phyloP scores from a whole-genome alignment of 1,140 invertebrate species.

The Stenopsyche tienmushanensis region DNA sequence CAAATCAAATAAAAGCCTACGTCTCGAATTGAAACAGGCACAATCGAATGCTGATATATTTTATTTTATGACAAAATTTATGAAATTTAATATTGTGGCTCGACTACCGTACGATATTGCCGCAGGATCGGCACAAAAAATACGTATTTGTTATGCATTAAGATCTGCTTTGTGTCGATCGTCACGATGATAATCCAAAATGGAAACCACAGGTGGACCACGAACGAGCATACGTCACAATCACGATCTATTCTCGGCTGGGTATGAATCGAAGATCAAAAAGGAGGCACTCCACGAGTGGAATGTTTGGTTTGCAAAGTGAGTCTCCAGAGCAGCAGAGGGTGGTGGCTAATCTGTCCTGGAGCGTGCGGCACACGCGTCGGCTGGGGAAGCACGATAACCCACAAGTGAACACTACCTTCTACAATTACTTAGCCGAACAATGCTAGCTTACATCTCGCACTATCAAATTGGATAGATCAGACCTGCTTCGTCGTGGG shows the following conservation, averaged over 20 bases:
- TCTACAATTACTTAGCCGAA: constrained; percentile 18
- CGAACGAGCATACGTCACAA: constrained; percentile 14
- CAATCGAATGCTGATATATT: no score
- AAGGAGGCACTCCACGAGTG: neutral
- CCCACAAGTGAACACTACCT: constrained; percentile 21
- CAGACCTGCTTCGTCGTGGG: neutral
- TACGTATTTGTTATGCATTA: neutral
- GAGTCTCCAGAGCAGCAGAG: no score
- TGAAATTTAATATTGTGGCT: neutral
- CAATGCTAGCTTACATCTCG: neutral
- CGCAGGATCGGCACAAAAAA: neutral
- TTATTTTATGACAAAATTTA: neutral
- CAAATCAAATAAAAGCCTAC: no score
- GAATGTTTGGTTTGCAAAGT: no score
- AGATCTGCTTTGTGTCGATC: neutral
- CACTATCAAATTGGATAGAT: constrained; percentile 11
- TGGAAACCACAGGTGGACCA: constrained; percentile 12
- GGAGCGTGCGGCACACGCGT: constrained; percentile 19
- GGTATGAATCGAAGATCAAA: neutral
- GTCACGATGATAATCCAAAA: constrained; percentile 11
- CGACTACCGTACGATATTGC: neutral
- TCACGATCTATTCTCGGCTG: constrained; percentile 16
- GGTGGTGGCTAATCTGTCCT: constrained; percentile 19
- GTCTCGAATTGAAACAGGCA: no score
- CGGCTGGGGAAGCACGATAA: constrained; percentile 7